Percentiles rank a stretch among this genome's conserved stretches.
These are phyloP conservation scores for Seira sanloemensis DNA, from an alignment of 2,888 invertebrate genomes.

Conservation along the genomic window DNA sequence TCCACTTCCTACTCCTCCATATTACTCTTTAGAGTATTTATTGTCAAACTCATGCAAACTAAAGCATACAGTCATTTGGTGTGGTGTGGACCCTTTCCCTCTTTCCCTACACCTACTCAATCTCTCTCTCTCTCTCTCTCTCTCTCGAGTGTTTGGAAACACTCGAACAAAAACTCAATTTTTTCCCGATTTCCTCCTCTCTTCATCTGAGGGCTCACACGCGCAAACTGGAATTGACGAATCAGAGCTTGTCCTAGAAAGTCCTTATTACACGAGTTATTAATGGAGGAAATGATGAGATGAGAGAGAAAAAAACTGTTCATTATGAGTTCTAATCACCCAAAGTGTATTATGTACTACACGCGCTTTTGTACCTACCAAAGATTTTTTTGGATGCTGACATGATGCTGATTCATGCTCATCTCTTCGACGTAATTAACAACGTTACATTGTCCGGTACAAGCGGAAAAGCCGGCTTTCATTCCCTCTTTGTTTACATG, in stretches of 20 bases:
- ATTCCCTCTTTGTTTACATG: background rate
- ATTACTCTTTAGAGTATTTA: background rate
- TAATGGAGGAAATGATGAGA: constrained; percentile 14
- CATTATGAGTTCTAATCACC: background rate
- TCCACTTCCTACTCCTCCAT: constrained; percentile 19
- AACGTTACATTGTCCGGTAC: too few species aligned
- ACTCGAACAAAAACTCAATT: background rate
- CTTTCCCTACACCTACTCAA: background rate
- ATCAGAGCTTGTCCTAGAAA: constrained; percentile 4
- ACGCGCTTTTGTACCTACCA: background rate
- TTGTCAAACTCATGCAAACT: background rate
- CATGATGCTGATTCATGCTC: background rate
- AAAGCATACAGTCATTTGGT: too few species aligned
- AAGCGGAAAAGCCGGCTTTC: too few species aligned
- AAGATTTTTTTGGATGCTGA: too few species aligned
- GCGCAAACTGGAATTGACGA: background rate
- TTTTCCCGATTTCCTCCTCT: background rate
- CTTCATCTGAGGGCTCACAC: background rate
- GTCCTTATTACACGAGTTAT: background rate
- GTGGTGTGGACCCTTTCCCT: background rate
- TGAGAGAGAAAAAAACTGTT: too few species aligned
- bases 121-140: constrained; percentile 2
- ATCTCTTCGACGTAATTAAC: too few species aligned
- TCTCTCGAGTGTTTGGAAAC: constrained; percentile 5
- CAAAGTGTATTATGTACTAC: background rate